Percentiles rank a stretch among this genome's conserved stretches.
phyloP scores from a whole-genome alignment of 2,888 invertebrate species.

The Eupithecia subumbrata region DNA sequence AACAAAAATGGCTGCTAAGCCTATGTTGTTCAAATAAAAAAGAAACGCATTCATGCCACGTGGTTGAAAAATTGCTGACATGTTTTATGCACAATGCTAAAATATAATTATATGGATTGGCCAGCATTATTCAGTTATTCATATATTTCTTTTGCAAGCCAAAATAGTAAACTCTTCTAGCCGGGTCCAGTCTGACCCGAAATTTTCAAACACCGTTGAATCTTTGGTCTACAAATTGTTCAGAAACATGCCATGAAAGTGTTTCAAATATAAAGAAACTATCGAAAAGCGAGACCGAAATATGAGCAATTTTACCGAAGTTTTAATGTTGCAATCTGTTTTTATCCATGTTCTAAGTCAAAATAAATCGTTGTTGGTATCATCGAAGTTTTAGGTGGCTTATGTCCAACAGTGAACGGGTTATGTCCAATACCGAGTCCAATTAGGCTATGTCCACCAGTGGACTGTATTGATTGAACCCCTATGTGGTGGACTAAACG shows the following conservation, averaged over 20 bases:
- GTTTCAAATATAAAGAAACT: slow-evolving; percentile 5
- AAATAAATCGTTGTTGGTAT: not conserved
- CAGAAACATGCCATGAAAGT: slow-evolving; percentile 16
- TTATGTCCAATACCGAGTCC: not conserved
- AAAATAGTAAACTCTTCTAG: not conserved
- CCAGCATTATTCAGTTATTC: too few relatives aligned
- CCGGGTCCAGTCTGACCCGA: not conserved
- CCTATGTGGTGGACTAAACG: not conserved
- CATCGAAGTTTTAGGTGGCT: not conserved
- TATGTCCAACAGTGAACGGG: not conserved
- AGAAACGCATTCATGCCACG: slow-evolving; percentile 12
- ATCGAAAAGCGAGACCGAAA: slow-evolving; percentile 11
- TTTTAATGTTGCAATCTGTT: not conserved
- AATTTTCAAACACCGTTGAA: not conserved
- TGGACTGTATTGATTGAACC: not conserved
- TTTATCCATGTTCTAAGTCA: not conserved
- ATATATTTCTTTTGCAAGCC: not conserved
- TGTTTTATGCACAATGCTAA: too few relatives aligned
- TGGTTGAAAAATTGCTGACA: not conserved
- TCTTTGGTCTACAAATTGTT: not conserved
- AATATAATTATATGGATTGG: too few relatives aligned
- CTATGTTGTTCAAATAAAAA: not conserved
- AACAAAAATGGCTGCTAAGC: not conserved
- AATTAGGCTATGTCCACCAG: not conserved
- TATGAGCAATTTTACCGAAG: slow-evolving; percentile 33